Evolutionary conservation across 2,888 invertebrate species (phyloP).

Genomic region (Lasioglossum vierecki): DNA sequence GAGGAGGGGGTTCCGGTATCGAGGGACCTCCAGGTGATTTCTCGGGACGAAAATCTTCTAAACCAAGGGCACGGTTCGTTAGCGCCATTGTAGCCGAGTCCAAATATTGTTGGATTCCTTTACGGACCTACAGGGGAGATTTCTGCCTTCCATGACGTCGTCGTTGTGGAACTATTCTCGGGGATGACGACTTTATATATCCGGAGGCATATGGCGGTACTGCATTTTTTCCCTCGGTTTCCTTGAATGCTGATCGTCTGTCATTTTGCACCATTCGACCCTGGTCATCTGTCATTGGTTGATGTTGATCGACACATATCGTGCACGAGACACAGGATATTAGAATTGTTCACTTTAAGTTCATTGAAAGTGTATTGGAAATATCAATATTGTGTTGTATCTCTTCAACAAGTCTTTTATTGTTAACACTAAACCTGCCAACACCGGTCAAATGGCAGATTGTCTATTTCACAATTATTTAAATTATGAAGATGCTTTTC

Average conservation of each 20-base stretch:
- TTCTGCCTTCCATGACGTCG: conserved; percentile 50
- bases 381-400: neutral
- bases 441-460: too few species aligned
- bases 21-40: conserved; percentile 54
- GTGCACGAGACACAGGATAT: neutral
- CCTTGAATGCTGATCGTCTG: neutral
- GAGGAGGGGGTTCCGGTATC: conserved; percentile 40
- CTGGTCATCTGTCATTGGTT: neutral
- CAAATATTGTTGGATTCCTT: conserved; percentile 75
- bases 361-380: neutral
- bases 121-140: conserved; percentile 74
- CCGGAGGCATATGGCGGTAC: neutral
- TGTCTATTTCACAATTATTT: too few species aligned
- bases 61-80: conserved; percentile 74
- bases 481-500: too few species aligned
- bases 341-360: neutral
- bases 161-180: conserved; percentile 42
- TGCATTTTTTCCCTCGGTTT: neutral
- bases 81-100: conserved; percentile 74
- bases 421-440: too few species aligned
- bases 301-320: neutral
- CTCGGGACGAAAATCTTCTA: conserved; percentile 69
- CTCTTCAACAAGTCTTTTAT: too few species aligned
- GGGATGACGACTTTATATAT: conserved; percentile 64
- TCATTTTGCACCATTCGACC: too few species aligned